Base-by-base conservation (phyloP, 2,113 vertebrate genomes). In the Psephotus haematonotus region DNA sequence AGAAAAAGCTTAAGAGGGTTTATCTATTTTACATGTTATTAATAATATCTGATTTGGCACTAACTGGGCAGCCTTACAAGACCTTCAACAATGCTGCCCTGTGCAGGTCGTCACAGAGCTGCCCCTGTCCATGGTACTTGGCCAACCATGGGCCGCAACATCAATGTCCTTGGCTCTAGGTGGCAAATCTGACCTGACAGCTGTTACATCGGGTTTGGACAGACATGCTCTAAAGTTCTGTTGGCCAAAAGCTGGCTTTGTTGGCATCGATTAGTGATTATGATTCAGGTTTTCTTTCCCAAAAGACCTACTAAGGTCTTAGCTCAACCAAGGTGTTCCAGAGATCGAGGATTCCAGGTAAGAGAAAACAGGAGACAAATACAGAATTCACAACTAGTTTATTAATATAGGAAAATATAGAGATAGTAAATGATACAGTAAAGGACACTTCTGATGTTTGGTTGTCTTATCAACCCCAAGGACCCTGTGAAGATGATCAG, bases 131-230 rank as follows among this genome's bases (percentile, higher is more conserved):
- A 76, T 82, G 93, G 93, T 75, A 69, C 85, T 75, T 1, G 1
- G 7, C 1, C n/a, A 84, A 43, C 3, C 2, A 33, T 0, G 0
- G 57, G 27, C 43, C 62, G 29, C 17, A 28, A 24, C 0, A 0
- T 5, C 27, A 44, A 12, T 7, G 11, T 14, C 25, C 27, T 57
- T 31, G 57, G 31, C 19, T 64, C 39, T 13, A 47, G 14, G 33
- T 44, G 25, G 33, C n/a, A 81, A 10, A 78, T 59, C 41, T 29
- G 46, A 12, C 10, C 11, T 31, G 20, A 29, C 3, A 39, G 29
- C 16, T 18, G 44, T 55, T 43, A n/a, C 0, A 0, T 5, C 50
- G 52, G 22, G 41, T 37, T 64, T 72, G 46, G 35, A 90, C 69
- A 41, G 27, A 74, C 18, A 13, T 0, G 1, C 2, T 1, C 35